Conservation (phyloP, 2,113 vertebrate species). For the Butorides virescens region DNA sequence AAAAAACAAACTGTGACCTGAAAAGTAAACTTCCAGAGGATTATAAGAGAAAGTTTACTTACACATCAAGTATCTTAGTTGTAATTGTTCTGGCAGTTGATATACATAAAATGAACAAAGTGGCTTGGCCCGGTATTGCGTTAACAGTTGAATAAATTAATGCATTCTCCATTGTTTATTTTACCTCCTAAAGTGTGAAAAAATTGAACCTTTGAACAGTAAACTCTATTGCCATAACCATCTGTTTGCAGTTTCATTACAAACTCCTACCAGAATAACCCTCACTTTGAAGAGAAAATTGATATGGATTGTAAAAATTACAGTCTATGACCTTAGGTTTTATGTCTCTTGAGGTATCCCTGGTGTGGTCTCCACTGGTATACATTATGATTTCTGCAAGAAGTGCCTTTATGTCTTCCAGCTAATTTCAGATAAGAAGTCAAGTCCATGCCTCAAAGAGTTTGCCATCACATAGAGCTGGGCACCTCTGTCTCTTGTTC, state of each 20-base stretch:
- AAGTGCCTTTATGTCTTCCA: background rate
- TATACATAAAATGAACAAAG: slow-evolving; percentile 55
- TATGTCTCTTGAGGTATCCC: background rate
- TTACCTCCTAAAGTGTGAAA: slow-evolving; percentile 70
- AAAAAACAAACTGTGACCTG: slow-evolving; percentile 49
- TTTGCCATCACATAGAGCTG: background rate
- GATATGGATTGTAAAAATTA: slow-evolving; percentile 63
- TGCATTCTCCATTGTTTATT: slow-evolving; percentile 63
- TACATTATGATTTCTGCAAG: background rate
- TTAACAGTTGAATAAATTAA: slow-evolving; percentile 67
- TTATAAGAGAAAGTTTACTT: slow-evolving; percentile 50
- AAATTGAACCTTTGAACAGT: slow-evolving; percentile 61
- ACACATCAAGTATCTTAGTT: slow-evolving; percentile 51
- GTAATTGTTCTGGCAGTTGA: slow-evolving; percentile 62
- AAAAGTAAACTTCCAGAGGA: slow-evolving; percentile 60
- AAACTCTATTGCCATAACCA: slow-evolving; percentile 44
- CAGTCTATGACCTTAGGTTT: slow-evolving; percentile 40
- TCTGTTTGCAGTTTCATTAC: slow-evolving; percentile 68
- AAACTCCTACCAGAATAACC: slow-evolving; percentile 53
- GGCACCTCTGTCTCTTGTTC: background rate
- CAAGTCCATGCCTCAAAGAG: background rate
- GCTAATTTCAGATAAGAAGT: background rate
- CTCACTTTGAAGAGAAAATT: slow-evolving; percentile 64
- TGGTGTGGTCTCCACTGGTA: slow-evolving; percentile 5
- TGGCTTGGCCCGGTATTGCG: slow-evolving; percentile 53